These are phyloP conservation scores for silkworm (Bombyx mori) DNA, from an alignment of 1,140 invertebrate species.

Conservation along the genomic window DNA sequence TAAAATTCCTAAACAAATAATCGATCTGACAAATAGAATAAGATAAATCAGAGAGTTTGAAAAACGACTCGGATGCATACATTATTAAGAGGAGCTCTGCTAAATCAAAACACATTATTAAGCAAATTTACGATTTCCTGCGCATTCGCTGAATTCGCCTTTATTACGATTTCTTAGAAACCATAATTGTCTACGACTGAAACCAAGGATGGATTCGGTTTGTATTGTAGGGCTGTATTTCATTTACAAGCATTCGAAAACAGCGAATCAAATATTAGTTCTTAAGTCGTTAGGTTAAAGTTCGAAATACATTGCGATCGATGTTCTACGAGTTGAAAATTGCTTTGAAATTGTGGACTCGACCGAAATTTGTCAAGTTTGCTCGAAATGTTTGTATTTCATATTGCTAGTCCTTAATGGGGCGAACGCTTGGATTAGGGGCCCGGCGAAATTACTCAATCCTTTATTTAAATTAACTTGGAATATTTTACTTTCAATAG, in stretches of 20 bases:
- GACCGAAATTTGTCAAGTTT: constrained; percentile 24
- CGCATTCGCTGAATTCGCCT: background rate
- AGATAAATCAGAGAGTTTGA: constrained; percentile 41
- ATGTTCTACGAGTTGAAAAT: background rate
- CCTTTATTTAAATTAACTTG: constrained; percentile 8
- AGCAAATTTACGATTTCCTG: constrained; percentile 1
- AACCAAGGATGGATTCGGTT: background rate
- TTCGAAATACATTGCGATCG: constrained; percentile 6
- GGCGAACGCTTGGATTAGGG: constrained; percentile 17
- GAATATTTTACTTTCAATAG: constrained; percentile 4
- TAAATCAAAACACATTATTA: constrained; percentile 26
- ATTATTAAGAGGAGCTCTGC: constrained; percentile 35
- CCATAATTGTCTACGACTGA: background rate
- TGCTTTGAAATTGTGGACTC: constrained; percentile 1
- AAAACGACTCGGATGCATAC: constrained; percentile 30
- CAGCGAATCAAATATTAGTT: background rate
- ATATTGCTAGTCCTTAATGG: constrained; percentile 23
- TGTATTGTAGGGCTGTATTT: background rate
- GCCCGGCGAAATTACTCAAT: constrained; percentile 13
- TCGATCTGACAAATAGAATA: background rate
- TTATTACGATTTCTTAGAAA: background rate
- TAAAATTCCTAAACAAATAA: too few relatives aligned
- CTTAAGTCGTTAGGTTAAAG: constrained; percentile 7
- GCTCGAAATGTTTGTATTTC: constrained; percentile 26
- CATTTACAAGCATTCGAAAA: background rate